Evolutionary conservation across 2,888 invertebrate genomes (phyloP).

Genomic region (Teinopalpus imperialis): DNA sequence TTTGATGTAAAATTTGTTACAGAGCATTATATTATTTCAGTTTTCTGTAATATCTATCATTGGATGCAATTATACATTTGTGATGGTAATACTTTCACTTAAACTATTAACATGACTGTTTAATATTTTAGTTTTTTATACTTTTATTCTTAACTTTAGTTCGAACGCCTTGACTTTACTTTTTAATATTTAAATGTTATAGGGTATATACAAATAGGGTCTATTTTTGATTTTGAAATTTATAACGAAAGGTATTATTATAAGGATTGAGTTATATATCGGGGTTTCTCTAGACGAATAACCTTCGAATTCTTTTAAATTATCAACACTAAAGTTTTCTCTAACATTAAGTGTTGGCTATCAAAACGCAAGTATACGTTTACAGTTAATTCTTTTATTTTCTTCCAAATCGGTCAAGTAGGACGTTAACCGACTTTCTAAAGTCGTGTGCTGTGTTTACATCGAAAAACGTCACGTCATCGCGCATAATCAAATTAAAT

Average conservation of each 20-base stretch:
- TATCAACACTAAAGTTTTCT: slow-evolving; percentile 1
- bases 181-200: too few relatives aligned
- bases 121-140: too few relatives aligned
- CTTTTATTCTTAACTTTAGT: too few relatives aligned
- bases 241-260: too few relatives aligned
- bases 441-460: slow-evolving; percentile 22
- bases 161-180: too few relatives aligned
- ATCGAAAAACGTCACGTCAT: slow-evolving; percentile 20
- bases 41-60: background rate
- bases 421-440: slow-evolving; percentile 26
- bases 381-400: slow-evolving; percentile 24
- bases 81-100: slow-evolving; percentile 14
- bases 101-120: too few relatives aligned
- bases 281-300: too few relatives aligned
- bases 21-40: slow-evolving; percentile 5
- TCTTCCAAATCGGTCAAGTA: slow-evolving; percentile 20
- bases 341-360: background rate
- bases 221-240: too few relatives aligned
- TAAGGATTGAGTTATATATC: too few relatives aligned
- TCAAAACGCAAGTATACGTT: slow-evolving; percentile 8
- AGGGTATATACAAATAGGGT: too few relatives aligned
- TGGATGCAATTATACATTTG: slow-evolving; percentile 18
- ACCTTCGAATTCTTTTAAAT: too few relatives aligned
- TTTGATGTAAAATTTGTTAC: slow-evolving; percentile 20
- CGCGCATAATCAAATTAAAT: slow-evolving; percentile 25